A percentile compares a stretch with the other conserved stretches of the same genome.
Conservation (phyloP, 1,140 invertebrate species). For the Oreohelix idahoensis region DNA sequence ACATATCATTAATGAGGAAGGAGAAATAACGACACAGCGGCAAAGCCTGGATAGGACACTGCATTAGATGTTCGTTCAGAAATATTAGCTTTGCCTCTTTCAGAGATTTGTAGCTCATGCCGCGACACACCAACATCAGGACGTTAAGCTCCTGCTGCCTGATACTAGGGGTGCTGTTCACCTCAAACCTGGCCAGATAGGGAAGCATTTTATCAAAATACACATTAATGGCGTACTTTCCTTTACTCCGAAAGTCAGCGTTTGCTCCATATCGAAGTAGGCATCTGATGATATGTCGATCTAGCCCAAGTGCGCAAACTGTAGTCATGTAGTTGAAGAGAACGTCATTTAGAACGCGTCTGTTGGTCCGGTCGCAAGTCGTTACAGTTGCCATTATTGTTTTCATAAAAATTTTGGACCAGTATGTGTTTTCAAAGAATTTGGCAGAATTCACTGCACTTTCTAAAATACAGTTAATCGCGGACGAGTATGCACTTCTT, state of each 20-base stretch:
- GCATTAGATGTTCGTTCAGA: constrained; percentile 20
- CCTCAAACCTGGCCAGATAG: constrained; percentile 31
- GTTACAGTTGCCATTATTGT: constrained; percentile 19
- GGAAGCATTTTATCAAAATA: constrained; percentile 34
- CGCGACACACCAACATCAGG: constrained; percentile 4
- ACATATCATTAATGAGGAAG: constrained; percentile 7
- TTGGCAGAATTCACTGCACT: constrained; percentile 1
- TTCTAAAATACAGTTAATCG: constrained; percentile 29
- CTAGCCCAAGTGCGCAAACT: background rate
- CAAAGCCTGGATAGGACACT: constrained; percentile 28
- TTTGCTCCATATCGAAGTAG: constrained; percentile 32
- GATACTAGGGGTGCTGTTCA: background rate
- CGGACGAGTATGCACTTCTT: background rate
- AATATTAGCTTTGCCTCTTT: constrained; percentile 11
- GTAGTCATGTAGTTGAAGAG: constrained; percentile 30
- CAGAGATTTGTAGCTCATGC: constrained; percentile 7
- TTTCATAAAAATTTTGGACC: constrained; percentile 28
- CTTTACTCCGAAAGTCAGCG: background rate
- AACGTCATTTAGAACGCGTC: constrained; percentile 12
- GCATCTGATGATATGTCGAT: background rate
- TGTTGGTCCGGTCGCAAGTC: background rate
- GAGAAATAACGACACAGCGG: constrained; percentile 19
- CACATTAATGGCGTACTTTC: constrained; percentile 28
- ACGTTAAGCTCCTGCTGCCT: background rate
- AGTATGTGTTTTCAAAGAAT: constrained; percentile 22